These are phyloP conservation scores for Lithophane leautieri DNA, from an alignment of 2,888 invertebrate species.

Conservation along the genomic window DNA sequence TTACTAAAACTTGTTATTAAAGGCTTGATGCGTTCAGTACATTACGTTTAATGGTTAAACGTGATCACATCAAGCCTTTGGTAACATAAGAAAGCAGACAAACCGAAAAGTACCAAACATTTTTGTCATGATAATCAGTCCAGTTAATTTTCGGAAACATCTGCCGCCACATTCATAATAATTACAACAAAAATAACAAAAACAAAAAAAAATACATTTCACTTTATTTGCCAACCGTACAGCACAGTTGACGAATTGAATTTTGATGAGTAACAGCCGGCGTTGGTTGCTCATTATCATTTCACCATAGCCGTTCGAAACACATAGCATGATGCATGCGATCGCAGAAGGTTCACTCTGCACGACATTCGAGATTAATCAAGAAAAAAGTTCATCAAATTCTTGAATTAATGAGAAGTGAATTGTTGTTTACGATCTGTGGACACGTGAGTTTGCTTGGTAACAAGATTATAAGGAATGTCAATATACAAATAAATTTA, in stretches of 20 bases:
- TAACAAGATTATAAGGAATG: slow-evolving; percentile 13
- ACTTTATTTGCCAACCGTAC: slow-evolving; percentile 75
- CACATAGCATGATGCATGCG: slow-evolving; percentile 39
- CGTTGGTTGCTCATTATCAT: slow-evolving; percentile 82
- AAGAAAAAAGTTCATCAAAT: slow-evolving; percentile 18
- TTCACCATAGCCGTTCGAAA: slow-evolving; percentile 76
- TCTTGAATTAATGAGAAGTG: slow-evolving; percentile 2
- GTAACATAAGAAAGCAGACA: neutral
- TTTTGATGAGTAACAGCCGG: slow-evolving; percentile 86
- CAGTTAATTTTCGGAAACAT: slow-evolving; percentile 21
- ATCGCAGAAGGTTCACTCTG: slow-evolving; percentile 48
- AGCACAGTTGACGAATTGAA: slow-evolving; percentile 86
- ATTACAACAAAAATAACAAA: neutral
- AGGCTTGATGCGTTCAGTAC: too few relatives aligned
- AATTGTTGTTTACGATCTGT: slow-evolving; percentile 28
- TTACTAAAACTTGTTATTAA: too few relatives aligned
- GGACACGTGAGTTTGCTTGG: slow-evolving; percentile 28
- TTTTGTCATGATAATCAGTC: neutral
- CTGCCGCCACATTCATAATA: slow-evolving; percentile 17
- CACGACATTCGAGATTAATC: slow-evolving; percentile 20
- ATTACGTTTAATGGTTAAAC: neutral
- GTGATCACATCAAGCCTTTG: neutral
- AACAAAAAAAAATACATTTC: slow-evolving; percentile 14
- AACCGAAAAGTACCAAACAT: neutral
- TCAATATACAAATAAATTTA: neutral